Evolutionary conservation across 2,113 vertebrate species (phyloP).

Genomic region (Sterna hirundo): DNA sequence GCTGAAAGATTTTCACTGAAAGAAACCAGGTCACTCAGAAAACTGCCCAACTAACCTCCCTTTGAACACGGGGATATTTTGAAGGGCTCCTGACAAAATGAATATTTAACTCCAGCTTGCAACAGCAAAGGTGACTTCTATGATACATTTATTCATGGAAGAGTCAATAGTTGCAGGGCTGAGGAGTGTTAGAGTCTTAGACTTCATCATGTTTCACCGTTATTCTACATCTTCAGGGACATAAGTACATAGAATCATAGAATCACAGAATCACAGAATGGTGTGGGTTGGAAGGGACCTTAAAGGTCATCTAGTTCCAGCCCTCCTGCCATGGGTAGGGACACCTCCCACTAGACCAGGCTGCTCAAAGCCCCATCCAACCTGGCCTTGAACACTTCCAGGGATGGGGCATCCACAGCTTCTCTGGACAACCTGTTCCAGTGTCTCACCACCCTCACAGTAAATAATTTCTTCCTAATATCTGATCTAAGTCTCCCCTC

Average conservation of each 20-base stretch:
- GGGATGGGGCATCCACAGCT: not conserved
- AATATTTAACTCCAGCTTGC: not conserved
- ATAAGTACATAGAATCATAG: not conserved
- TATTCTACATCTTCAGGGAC: not conserved
- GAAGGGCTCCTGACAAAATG: not conserved
- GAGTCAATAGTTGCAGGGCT: not conserved
- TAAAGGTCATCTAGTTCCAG: not conserved
- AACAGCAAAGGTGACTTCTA: not conserved
- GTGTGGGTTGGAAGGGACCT: not conserved
- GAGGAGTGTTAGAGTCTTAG: not conserved
- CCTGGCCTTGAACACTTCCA: not conserved
- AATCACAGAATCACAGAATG: not conserved
- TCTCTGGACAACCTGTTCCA: not conserved
- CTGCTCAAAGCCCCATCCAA: not conserved
- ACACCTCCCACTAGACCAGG: not conserved
- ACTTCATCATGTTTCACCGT: not conserved
- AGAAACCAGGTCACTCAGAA: not conserved
- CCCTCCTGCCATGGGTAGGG: not conserved
- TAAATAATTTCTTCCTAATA: not conserved
- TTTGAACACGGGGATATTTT: not conserved
- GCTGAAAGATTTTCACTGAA: not conserved
- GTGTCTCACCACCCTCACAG: not conserved
- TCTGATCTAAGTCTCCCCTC: not conserved
- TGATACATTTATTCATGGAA: not conserved
- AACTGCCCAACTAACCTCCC: not conserved